Conservation (phyloP, 2,797 vertebrate genomes). For the Lagothrix lagotricha region DNA sequence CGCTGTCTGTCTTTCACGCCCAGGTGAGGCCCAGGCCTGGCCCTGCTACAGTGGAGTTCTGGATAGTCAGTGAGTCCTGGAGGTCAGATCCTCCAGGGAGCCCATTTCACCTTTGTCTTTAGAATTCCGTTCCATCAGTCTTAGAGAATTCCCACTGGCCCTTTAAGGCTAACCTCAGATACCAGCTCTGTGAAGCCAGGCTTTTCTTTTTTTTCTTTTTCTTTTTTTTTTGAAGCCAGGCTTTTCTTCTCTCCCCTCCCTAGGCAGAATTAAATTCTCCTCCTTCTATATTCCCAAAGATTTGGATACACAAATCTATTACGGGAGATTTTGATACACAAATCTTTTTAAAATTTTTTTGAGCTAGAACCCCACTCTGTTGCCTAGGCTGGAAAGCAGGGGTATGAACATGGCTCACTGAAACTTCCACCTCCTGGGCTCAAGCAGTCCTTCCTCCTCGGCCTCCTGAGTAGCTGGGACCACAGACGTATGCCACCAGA, state of each 20-base stretch:
- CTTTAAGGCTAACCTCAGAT: background rate
- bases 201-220: background rate
- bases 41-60: background rate
- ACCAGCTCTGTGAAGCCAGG: background rate
- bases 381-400: background rate
- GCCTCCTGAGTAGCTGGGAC: background rate
- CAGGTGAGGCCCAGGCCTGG: conserved; percentile 87
- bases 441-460: background rate
- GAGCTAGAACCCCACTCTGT: background rate
- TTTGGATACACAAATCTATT: background rate
- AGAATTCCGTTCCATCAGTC: background rate
- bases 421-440: background rate
- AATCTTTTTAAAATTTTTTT: background rate
- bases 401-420: background rate
- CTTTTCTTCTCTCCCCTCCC: background rate
- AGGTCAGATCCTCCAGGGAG: background rate
- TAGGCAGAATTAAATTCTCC: background rate
- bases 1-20: conserved; percentile 95
- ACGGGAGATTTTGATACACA: background rate
- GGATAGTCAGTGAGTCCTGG: background rate
- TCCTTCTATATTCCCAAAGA: background rate
- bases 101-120: background rate
- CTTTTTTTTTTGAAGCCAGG: background rate
- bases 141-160: background rate
- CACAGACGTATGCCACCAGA: background rate